Evolutionary conservation across 1,140 invertebrate species (phyloP).

Genomic region (Caenorhabditis briggsae): DNA sequence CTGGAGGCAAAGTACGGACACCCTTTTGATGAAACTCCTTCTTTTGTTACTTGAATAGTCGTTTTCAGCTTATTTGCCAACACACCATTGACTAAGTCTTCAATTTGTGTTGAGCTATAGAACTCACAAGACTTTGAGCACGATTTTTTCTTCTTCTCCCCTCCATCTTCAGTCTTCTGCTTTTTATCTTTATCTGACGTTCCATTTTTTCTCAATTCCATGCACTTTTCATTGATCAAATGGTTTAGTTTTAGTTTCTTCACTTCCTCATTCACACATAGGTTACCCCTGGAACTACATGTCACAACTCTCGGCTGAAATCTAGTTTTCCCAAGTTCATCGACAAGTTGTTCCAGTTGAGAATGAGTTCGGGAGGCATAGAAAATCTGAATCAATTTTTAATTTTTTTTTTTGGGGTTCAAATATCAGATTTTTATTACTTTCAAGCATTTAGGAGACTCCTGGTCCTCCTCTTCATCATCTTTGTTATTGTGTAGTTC

Average conservation of each 20-base stretch:
- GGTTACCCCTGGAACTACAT: constrained; percentile 90
- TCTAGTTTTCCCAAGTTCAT: constrained; percentile 88
- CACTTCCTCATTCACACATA: constrained; percentile 90
- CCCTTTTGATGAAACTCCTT: constrained; percentile 48
- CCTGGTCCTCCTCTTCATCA: constrained; percentile 79
- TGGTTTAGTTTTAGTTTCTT: constrained; percentile 84
- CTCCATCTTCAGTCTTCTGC: constrained; percentile 81
- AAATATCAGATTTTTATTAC: constrained; percentile 47
- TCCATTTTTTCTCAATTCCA: constrained; percentile 88
- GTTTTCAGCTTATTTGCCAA: constrained; percentile 52
- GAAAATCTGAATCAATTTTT: constrained; percentile 61
- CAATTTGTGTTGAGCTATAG: constrained; percentile 69
- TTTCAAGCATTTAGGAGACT: constrained; percentile 79
- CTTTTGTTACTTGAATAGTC: background rate
- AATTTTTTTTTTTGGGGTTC: background rate
- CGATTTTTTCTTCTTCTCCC: constrained; percentile 81
- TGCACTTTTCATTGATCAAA: constrained; percentile 93
- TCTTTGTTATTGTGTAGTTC: constrained; percentile 62
- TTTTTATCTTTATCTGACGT: constrained; percentile 83
- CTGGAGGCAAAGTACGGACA: constrained; percentile 76
- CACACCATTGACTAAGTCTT: constrained; percentile 71
- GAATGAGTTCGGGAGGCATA: constrained; percentile 90
- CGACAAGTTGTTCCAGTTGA: constrained; percentile 92
- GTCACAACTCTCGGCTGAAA: constrained; percentile 86
- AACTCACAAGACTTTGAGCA: constrained; percentile 66